A percentile compares a stretch with the other conserved stretches of the same genome.
Evolutionary conservation across 2,113 vertebrate genomes (phyloP).

Genomic region (Hucho hucho): DNA sequence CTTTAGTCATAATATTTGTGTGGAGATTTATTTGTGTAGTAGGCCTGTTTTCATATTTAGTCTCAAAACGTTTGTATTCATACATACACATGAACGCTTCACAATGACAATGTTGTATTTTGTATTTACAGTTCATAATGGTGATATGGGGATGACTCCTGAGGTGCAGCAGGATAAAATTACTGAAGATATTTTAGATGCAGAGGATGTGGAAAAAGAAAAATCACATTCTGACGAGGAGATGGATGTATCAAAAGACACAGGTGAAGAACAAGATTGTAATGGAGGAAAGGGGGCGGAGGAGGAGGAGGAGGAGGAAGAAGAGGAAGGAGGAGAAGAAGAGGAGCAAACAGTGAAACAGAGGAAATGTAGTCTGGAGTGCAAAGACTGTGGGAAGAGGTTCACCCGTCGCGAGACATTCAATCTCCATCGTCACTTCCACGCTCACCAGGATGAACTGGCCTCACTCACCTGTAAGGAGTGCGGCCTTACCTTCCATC

Average conservation of each 20-base stretch:
- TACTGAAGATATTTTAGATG: constrained; percentile 12
- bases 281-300: constrained; percentile 19
- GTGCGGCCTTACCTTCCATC: constrained; percentile 73
- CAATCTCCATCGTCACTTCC: constrained; percentile 76
- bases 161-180: constrained; percentile 18
- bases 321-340: constrained; percentile 8
- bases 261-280: constrained; percentile 9
- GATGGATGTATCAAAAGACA: constrained; percentile 8
- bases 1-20: not conserved
- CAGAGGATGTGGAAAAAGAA: constrained; percentile 9
- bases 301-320: not conserved
- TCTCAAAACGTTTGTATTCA: too few relatives aligned
- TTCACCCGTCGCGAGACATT: constrained; percentile 73
- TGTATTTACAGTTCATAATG: constrained; percentile 4
- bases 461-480: constrained; percentile 74
- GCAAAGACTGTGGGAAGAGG: constrained; percentile 71
- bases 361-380: constrained; percentile 57
- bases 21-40: too few relatives aligned
- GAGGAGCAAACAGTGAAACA: constrained; percentile 32
- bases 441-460: constrained; percentile 72
- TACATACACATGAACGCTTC: too few relatives aligned
- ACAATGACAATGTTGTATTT: not conserved
- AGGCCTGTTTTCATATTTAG: too few relatives aligned
- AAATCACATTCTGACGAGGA: not conserved
- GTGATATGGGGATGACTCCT: constrained; percentile 6